A percentile compares a stretch with the other conserved stretches of the same genome.
These are phyloP conservation scores for Ornithorhynchus anatinus DNA, from an alignment of 2,113 vertebrate species.

Conservation along the genomic window DNA sequence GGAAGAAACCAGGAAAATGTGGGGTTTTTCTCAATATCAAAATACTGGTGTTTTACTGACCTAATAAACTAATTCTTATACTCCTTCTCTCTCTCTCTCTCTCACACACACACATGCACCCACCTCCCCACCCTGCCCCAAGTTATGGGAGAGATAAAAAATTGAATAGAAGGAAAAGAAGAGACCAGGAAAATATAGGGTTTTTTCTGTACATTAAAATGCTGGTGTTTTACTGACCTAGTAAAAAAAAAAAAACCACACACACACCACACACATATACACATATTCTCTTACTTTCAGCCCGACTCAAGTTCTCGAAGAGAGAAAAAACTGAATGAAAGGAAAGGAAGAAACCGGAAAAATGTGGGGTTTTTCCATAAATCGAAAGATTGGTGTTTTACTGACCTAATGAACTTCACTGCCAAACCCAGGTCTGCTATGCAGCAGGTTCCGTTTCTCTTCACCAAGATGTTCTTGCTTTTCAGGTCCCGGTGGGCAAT, in stretches of 20 bases:
- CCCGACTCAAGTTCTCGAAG: too few relatives aligned
- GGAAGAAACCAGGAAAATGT: not conserved
- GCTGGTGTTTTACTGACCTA: constrained; percentile 74
- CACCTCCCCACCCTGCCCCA: too few relatives aligned
- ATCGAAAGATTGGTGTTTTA: not conserved
- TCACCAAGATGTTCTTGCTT: constrained; percentile 97
- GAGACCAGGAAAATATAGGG: not conserved
- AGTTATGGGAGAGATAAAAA: too few relatives aligned
- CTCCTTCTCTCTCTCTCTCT: too few relatives aligned
- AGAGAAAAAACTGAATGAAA: too few relatives aligned
- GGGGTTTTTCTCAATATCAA: not conserved
- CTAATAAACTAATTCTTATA: constrained; percentile 99
- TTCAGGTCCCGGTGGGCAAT: constrained; percentile 96
- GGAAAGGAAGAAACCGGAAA: not conserved
- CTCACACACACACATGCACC: too few relatives aligned
- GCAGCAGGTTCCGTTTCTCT: constrained; percentile 94
- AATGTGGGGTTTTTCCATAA: not conserved
- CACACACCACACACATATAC: too few relatives aligned
- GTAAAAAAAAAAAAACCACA: too few relatives aligned
- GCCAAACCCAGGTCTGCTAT: constrained; percentile 95
- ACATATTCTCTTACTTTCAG: too few relatives aligned
- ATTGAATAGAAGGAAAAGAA: not conserved
- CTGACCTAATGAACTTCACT: constrained; percentile 96
- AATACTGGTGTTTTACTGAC: constrained; percentile 61
- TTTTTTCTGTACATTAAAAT: not conserved